Evolutionary conservation across 2,797 vertebrate genomes (phyloP).

Genomic region (Nannoperca australis): DNA sequence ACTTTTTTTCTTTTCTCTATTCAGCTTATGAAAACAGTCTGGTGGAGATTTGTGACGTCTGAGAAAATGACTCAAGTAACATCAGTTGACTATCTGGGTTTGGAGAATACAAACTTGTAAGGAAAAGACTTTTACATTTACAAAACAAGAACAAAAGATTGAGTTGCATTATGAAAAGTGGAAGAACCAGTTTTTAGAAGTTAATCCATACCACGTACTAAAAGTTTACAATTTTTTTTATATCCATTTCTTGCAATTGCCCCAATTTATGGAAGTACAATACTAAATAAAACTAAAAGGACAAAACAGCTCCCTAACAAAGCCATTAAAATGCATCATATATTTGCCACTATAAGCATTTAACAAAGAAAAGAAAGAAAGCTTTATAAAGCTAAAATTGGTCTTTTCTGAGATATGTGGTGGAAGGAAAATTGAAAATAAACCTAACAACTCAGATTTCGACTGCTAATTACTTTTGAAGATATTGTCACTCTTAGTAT

Average conservation of each 20-base stretch:
- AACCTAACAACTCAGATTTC: conserved; percentile 8
- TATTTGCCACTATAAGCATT: neutral
- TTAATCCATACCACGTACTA: neutral
- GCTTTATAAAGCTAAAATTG: neutral
- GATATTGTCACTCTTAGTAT: conserved; percentile 5
- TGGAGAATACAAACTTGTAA: neutral
- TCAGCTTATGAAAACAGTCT: neutral
- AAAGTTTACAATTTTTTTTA: neutral
- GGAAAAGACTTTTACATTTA: neutral
- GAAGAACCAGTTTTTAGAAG: neutral
- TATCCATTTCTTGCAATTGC: neutral
- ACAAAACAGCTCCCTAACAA: neutral
- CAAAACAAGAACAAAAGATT: too few species aligned
- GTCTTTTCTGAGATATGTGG: neutral
- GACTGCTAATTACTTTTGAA: conserved; percentile 18
- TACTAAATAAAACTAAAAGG: neutral
- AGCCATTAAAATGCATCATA: neutral
- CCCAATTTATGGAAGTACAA: neutral
- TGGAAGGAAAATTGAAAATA: neutral
- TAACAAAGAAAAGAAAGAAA: neutral
- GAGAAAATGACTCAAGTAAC: neutral
- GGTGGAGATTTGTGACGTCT: too few species aligned
- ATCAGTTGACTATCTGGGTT: neutral
- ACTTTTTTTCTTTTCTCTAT: too few species aligned
- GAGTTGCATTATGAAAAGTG: too few species aligned